Evolutionary conservation across 2,888 invertebrate species (phyloP), one percentile per base, ranked within the genome.

Genomic region (Drosophila mayaguana): DNA sequence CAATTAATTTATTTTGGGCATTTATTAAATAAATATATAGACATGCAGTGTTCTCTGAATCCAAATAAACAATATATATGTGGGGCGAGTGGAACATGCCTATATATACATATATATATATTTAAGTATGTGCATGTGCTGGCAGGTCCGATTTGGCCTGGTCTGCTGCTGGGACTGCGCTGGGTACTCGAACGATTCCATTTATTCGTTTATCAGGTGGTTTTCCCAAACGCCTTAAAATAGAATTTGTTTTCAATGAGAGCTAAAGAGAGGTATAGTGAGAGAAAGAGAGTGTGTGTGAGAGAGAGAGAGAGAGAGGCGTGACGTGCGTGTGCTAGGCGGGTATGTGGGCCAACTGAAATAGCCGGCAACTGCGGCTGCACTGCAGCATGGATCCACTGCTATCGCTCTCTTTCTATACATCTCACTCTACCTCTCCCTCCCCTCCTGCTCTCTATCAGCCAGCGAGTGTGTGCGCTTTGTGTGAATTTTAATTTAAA

Each of bases 201-300:
- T 68, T 65, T 71, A 42, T 64, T 56, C 63, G 34, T 77, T 88
- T 87, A 87, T 87, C 87, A 87, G 87, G 89, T 87, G 87, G 87
- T 87, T 87, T 81, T 89, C 89, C 83, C 77, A 77, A 81, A 77
- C 50, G 74, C 71, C 88, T 87, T 81, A 74, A 87, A 83, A 84
- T 86, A 88, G 81, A 62, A 34, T 61, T 74, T 82, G 71, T 82
- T 86, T 88, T 80, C 78, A 82, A 77, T 82, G 78, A 72, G 61
- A 54, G n/a, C n/a, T n/a, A 20, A 20, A 25, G 18, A 59, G 38
- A 48, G 20, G 12, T 8, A 6, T 18, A 25, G n/a, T 55, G 36
- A 51, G 20, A 14, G 20, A 18, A 20, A 8, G 11, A 42, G 50
- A 11, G 11, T 25, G 9, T 48, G 43, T 43, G 36, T 36, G 18